Percentiles rank a stretch among this genome's conserved stretches.
Evolutionary conservation across 2,888 invertebrate species (phyloP).

Genomic region (Caenorhabditis sp.): DNA sequence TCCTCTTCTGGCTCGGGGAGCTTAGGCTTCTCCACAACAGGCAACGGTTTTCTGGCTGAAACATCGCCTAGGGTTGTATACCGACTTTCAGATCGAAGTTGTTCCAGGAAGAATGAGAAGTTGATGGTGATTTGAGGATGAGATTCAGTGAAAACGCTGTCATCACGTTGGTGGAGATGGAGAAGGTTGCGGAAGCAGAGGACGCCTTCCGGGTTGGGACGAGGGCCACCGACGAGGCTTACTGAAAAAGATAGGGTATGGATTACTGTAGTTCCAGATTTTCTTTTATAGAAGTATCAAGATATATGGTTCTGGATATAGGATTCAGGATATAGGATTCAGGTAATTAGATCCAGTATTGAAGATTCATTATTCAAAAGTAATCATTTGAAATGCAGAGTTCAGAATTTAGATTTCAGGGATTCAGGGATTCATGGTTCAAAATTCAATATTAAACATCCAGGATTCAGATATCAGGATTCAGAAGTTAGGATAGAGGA

Average conservation of each 20-base stretch:
- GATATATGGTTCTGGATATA: background rate
- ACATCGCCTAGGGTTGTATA: background rate
- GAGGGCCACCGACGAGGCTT: conserved; percentile 72
- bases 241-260: conserved; percentile 45
- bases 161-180: conserved; percentile 25
- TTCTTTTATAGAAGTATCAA: too few relatives aligned
- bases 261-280: too few relatives aligned
- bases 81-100: background rate
- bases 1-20: background rate
- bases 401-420: too few relatives aligned
- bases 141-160: conserved; percentile 28
- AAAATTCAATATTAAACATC: too few relatives aligned
- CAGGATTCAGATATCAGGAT: too few relatives aligned
- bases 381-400: too few relatives aligned
- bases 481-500: too few relatives aligned
- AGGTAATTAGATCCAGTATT: too few relatives aligned
- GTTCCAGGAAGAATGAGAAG: conserved; percentile 19
- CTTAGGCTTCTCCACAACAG: background rate
- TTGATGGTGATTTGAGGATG: conserved; percentile 32
- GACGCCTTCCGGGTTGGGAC: conserved; percentile 72
- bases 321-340: too few relatives aligned
- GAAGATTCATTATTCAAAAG: too few relatives aligned
- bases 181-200: conserved; percentile 72
- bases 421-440: too few relatives aligned
- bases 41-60: background rate